A percentile compares a stretch with the other conserved stretches of the same genome.
Conservation (phyloP, 2,797 vertebrate genomes). For the Vultur gryphus region DNA sequence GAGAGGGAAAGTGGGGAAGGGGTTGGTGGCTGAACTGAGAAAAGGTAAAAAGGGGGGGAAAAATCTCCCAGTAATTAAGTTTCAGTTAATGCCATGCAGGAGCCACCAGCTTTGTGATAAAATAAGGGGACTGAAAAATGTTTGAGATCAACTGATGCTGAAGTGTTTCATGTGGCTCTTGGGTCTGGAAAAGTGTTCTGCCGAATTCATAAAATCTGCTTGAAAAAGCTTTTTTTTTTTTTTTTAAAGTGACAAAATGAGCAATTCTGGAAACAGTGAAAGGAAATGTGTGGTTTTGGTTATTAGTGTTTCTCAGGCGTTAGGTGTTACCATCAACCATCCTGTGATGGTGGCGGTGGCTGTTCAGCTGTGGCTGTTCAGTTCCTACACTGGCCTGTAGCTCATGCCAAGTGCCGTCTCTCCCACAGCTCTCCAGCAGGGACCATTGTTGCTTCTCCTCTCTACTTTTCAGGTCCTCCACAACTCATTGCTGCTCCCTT, state of each 20-base stretch:
- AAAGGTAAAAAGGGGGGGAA: not conserved
- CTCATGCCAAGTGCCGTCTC: not conserved
- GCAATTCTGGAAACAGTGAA: not conserved
- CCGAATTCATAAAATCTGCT: not conserved
- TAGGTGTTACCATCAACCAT: not conserved
- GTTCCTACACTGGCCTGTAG: rapidly evolving
- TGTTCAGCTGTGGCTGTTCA: not conserved
- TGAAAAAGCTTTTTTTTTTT: not conserved
- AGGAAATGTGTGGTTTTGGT: not conserved
- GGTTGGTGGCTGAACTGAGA: not conserved
- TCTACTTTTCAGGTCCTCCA: not conserved
- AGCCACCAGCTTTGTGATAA: not conserved
- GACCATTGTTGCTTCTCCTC: not conserved
- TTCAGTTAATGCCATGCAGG: not conserved
- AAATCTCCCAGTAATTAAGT: not conserved
- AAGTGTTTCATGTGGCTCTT: not conserved
- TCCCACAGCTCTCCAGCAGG: not conserved
- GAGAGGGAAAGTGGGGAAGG: not conserved
- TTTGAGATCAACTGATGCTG: not conserved
- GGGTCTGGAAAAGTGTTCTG: not conserved
- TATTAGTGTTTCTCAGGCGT: not conserved
- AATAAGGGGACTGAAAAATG: not conserved
- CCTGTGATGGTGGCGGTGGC: not conserved
- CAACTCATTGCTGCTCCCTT: not conserved
- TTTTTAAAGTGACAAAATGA: not conserved